Percentiles rank a stretch among this genome's conserved stretches.
Evolutionary conservation across 2,888 invertebrate genomes (phyloP).

Genomic region (Thereva unica): DNA sequence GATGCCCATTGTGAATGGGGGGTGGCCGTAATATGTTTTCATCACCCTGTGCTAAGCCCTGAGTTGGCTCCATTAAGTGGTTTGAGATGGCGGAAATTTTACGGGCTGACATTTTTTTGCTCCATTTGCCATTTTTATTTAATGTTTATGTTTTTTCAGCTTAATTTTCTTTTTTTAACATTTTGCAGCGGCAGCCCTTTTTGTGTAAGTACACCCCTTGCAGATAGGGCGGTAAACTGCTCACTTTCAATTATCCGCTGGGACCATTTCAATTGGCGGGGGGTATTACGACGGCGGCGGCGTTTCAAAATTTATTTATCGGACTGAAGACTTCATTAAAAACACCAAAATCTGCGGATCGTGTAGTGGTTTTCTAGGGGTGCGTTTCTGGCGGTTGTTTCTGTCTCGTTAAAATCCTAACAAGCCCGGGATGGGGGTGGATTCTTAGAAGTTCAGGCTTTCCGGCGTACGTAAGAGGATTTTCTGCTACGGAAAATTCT

Average conservation of each 20-base stretch:
- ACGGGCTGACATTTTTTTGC: not conserved
- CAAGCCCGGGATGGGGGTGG: constrained; percentile 15
- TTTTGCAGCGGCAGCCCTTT: not conserved
- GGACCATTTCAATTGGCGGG: constrained; percentile 9
- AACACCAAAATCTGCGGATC: constrained; percentile 26
- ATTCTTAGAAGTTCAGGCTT: not conserved
- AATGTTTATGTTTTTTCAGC: constrained; percentile 22
- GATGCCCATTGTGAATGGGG: no score
- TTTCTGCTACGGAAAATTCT: constrained; percentile 13
- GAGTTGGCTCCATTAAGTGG: constrained; percentile 1
- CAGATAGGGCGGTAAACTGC: constrained; percentile 7
- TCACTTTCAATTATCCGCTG: constrained; percentile 30
- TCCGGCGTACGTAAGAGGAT: constrained; percentile 15
- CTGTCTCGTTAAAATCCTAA: constrained; percentile 27
- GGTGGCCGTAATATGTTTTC: no score
- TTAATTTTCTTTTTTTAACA: not conserved
- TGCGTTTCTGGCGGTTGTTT: constrained; percentile 6
- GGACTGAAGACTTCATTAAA: constrained; percentile 31
- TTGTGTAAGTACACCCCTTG: constrained; percentile 14
- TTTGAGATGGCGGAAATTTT: constrained; percentile 3
- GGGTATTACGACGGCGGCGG: not conserved
- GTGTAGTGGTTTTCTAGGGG: constrained; percentile 15
- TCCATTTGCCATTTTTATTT: constrained; percentile 20
- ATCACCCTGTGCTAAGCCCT: not conserved
- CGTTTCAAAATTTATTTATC: constrained; percentile 27